Evolutionary conservation across 2,113 vertebrate genomes (phyloP), one percentile per base, ranked within the genome.

Genomic region (Ochotona curzoniae): DNA sequence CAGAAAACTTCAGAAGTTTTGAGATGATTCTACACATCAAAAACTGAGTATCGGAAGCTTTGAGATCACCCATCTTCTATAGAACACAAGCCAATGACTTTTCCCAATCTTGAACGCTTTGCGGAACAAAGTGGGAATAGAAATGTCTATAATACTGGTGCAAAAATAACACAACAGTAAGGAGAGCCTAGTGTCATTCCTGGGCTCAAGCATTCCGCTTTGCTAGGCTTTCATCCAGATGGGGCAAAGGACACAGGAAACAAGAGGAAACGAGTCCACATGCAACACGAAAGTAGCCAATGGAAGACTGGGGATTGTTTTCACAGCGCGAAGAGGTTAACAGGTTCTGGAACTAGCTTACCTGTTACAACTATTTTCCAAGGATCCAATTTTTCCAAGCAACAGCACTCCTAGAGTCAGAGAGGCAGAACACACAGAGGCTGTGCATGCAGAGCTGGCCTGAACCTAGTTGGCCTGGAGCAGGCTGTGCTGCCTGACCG

Each of bases 341-440:
- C 12, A 73, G 35, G 21, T 26, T 17, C 44, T 49, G 35, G 26
- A 28, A 70, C 92, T 83, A 54, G 54, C 61, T 35, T 83, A 61
- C 23, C 23, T 32, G 13, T 61, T 70, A 51, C 8, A 47, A 61
- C 51, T n/a, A 85, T 32, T 35, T 87, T 57, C 60, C 51, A 91
- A 89, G 75, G 73, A 74, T 69, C 66, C 61, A 32, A 15, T 13
- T 69, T 93, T 93, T 89, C 28, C 82, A 89, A 73, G 51, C 71
- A 89, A 94, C 5, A 89, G 84, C 85, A 23, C 2, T 25, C 12
- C 18, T 51, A 64, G 1, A 60, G 25, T 13, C 70, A 74, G 38
- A 79, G 66, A 49, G 47, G 20, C 25, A 76, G 44, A 54, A n/a
- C 80, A 13, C n/a, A 5, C 63, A 63, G 28, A 69, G 32, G 49